These are phyloP conservation scores for Colossoma macropomum DNA, from an alignment of 2,113 vertebrate genomes.

Conservation along the genomic window DNA sequence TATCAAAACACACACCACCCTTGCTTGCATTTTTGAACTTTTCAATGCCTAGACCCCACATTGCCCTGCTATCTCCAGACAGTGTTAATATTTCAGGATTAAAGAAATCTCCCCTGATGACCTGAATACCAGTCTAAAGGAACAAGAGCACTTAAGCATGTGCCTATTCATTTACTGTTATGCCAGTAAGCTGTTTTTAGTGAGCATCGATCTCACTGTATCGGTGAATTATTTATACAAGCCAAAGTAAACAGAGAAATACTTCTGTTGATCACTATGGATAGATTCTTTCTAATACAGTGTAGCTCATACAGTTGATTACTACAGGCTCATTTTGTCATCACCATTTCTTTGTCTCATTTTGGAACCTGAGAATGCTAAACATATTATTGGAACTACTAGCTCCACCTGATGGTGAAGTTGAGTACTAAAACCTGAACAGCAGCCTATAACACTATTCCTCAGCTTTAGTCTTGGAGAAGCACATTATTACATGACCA, in stretches of 20 bases:
- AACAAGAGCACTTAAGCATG: background rate
- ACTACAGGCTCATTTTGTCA: background rate
- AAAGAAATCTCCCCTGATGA: background rate
- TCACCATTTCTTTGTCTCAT: background rate
- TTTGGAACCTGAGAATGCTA: background rate
- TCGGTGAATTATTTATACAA: background rate
- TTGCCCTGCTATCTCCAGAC: background rate
- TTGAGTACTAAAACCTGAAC: background rate
- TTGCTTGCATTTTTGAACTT: background rate
- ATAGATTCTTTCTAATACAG: background rate
- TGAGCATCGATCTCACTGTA: background rate
- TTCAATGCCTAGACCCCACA: background rate
- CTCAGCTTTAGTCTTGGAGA: too few species aligned
- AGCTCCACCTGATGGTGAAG: constrained; percentile 41
- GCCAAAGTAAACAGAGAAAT: background rate
- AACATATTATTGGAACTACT: background rate
- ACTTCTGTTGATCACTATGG: background rate
- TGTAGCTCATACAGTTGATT: background rate
- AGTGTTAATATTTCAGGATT: constrained; percentile 11
- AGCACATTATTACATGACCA: too few species aligned
- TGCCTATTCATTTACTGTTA: background rate
- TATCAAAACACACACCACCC: background rate
- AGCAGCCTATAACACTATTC: background rate
- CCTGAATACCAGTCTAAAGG: background rate
- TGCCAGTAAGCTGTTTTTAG: background rate